Conservation (phyloP, 2,113 vertebrate genomes). For the Anhinga anhinga region DNA sequence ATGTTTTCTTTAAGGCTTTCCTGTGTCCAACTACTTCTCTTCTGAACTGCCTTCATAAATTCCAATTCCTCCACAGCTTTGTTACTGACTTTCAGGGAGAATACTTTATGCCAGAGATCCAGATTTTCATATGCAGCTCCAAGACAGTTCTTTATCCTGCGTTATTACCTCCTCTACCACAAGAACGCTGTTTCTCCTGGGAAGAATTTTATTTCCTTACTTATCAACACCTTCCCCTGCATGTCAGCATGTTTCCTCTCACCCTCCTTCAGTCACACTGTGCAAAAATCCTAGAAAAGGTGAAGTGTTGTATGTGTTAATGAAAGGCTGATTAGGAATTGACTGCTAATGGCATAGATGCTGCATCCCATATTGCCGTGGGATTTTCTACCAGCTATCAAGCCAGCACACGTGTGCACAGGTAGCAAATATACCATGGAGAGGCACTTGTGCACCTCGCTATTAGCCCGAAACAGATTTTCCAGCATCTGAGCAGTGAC, state of each 20-base stretch:
- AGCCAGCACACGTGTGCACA: slow-evolving; percentile 13
- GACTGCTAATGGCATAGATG: slow-evolving; percentile 17
- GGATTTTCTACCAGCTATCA: slow-evolving; percentile 35
- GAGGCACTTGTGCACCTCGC: slow-evolving; percentile 46
- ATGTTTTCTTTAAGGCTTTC: background rate
- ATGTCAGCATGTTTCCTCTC: background rate
- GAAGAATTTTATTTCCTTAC: slow-evolving; percentile 29
- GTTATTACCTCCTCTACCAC: background rate
- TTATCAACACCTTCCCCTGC: slow-evolving; percentile 43
- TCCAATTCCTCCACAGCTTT: slow-evolving; percentile 5
- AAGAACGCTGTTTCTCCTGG: background rate
- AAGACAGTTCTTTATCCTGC: slow-evolving; percentile 12
- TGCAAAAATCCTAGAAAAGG: slow-evolving; percentile 13
- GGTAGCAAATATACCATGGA: slow-evolving; percentile 36
- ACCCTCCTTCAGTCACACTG: background rate
- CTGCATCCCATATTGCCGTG: background rate
- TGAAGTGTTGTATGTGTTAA: slow-evolving; percentile 35
- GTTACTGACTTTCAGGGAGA: slow-evolving; percentile 1
- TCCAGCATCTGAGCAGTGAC: slow-evolving; percentile 49
- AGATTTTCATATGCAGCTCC: slow-evolving; percentile 17
- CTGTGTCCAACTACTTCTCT: background rate
- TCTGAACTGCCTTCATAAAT: background rate
- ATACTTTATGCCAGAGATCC: slow-evolving; percentile 2
- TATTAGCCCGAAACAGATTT: slow-evolving; percentile 57
- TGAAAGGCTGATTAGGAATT: slow-evolving; percentile 39